Evolutionary conservation across 1,140 invertebrate genomes (phyloP), one percentile per base, ranked within the genome.

Genomic region (Pomacea maculata): DNA sequence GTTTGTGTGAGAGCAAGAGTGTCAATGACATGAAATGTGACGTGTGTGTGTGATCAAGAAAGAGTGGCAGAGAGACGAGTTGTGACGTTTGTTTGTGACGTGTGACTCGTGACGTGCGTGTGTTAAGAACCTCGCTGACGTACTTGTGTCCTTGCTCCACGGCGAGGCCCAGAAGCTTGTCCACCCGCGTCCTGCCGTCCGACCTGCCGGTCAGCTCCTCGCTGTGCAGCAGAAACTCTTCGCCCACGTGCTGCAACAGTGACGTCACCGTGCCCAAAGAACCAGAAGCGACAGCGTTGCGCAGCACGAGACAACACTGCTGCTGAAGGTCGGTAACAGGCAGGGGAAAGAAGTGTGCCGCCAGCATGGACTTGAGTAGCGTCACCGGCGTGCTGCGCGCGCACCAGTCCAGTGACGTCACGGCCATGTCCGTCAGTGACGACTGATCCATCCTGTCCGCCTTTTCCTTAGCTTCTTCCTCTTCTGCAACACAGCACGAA

Each of bases 351-450:
- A 78, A 78, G 7, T 78, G 77, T 15, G 77, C 34, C 52, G 63
- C 68, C 15, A 78, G 77, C 67, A 70, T 67, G 2, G 77, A 65
- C 11, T 78, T 68, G 17, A 78, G 64, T 14, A 70, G 77, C 5
- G 15, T 25, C 65, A 78, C 63, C 52, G 54, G 77, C 19, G 64
- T 65, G 77, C 77, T 78, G 19, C 77, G 64, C 65, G 77, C 67
- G 67, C 65, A 78, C 77, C 77, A 78, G 65, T 78, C 77, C 54
- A 78, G 54, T 57, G 77, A 78, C 65, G 67, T 55, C 77, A 78
- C 57, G 65, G 67, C 77, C 45, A 78, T 67, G 29, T 78, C 65
- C 11, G 67, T 78, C 11, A 67, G 29, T 5, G 77, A 65, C 64
- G 12, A 55, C 9, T 65, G 64, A 65, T 78, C 77, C 45, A 78